Percentiles rank a stretch among this genome's conserved stretches.
phyloP scores from a whole-genome alignment of 2,888 invertebrate genomes.

The Gibbula magus region DNA sequence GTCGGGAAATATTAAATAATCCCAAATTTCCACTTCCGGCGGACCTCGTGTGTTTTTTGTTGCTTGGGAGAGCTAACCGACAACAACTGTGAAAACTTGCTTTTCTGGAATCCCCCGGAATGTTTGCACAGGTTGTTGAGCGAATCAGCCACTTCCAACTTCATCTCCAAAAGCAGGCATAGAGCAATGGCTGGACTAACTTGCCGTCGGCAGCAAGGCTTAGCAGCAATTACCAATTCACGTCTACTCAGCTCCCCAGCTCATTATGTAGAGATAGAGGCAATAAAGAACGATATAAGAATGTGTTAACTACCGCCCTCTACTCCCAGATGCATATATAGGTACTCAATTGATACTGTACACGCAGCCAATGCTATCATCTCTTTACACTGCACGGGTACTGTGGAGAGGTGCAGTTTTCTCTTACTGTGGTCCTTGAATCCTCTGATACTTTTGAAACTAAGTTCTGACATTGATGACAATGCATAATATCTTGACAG shows the following conservation, averaged over 20 bases:
- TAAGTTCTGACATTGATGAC: too few relatives aligned
- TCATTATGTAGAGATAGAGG: not conserved
- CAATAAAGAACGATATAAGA: not conserved
- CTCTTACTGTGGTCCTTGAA: too few relatives aligned
- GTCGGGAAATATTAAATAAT: conserved; percentile 16
- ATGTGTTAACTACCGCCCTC: not conserved
- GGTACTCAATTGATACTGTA: too few relatives aligned
- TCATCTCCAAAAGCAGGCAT: conserved; percentile 5
- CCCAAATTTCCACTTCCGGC: conserved; percentile 10
- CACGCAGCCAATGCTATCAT: too few relatives aligned
- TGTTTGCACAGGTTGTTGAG: not conserved
- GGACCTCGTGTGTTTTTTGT: conserved; percentile 1
- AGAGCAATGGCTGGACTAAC: not conserved
- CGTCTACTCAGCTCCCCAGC: not conserved
- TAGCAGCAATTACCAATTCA: not conserved
- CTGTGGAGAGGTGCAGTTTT: too few relatives aligned
- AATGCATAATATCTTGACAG: too few relatives aligned
- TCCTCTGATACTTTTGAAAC: too few relatives aligned
- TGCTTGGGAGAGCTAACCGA: conserved; percentile 4
- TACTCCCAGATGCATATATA: not conserved
- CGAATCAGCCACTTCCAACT: not conserved
- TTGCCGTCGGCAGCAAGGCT: not conserved
- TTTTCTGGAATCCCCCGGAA: conserved; percentile 6
- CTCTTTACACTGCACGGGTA: too few relatives aligned
- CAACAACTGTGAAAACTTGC: conserved; percentile 13